Evolutionary conservation across 2,797 vertebrate genomes (phyloP), one percentile per base, ranked within the genome.

Genomic region (Danionella dracula): DNA sequence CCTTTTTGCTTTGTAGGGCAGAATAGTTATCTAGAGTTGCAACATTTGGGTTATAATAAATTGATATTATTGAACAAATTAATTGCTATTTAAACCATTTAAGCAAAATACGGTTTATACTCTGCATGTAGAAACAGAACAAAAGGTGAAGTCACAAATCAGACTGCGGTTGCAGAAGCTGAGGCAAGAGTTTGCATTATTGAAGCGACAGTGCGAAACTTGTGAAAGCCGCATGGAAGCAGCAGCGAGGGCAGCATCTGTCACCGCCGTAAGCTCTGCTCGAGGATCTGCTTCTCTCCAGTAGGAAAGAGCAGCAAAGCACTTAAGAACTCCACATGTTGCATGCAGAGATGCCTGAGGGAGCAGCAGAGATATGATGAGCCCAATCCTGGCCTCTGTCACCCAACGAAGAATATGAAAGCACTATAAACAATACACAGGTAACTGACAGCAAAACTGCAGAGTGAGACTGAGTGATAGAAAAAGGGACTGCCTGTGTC

Each of bases 241-340:
- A 50, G 44, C 74, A 62, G 72, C 27, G 50, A 50, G 44, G 62
- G 54, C 60, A 69, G 70, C 71, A 65, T 50, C 66, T 87, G 81
- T 27, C 23, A 27, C 79, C 83, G 75, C 82, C 82, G 85, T 85
- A 82, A 87, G 77, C 70, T 62, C 71, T 5, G 65, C 70, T 27
- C 70, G 57, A 75, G 82, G 82, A 81, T 73, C 82, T 79, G 82
- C 72, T 68, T 75, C 74, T 84, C 79, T 78, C 77, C 82, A 85
- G 82, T 81, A 78, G 82, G 75, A 83, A 66, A 40, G 41, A 55
- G 72, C 17, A 60, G 48, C 61, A 79, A 83, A 79, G 68, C 85
- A 81, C 80, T 86, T 80, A 80, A 79, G 80, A 78, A 73, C 82
- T 68, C 72, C 74, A 76, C 67, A 66, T 80, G 81, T 62, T 76